Evolutionary conservation across 92 coral and sea anemone genomes (phyloP).

Genomic region (Porites cylindrica): DNA sequence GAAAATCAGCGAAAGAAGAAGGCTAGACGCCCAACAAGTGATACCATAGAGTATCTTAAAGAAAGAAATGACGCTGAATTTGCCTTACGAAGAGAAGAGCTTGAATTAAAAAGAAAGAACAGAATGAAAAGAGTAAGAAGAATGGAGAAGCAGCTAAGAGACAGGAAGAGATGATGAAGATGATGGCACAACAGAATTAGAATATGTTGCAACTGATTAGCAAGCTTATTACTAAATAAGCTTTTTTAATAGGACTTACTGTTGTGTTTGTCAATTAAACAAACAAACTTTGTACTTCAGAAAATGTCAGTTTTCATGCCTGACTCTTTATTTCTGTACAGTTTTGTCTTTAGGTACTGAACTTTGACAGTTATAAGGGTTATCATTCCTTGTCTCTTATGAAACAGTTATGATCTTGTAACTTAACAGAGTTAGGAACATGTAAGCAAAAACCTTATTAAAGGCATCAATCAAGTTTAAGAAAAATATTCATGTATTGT

Average conservation of each 20-base stretch:
- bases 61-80: constrained; percentile 60
- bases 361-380: constrained; percentile 1
- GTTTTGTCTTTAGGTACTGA: constrained; percentile 3
- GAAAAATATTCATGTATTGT: constrained; percentile 37
- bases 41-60: constrained; percentile 56
- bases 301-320: not conserved
- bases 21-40: constrained; percentile 42
- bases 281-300: not conserved
- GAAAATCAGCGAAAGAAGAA: constrained; percentile 42
- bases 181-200: constrained; percentile 60
- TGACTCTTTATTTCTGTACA: constrained; percentile 5
- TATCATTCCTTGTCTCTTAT: not conserved
- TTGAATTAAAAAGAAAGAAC: constrained; percentile 54
- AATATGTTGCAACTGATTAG: constrained; percentile 30
- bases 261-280: not conserved
- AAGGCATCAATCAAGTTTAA: constrained; percentile 8
- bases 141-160: constrained; percentile 62
- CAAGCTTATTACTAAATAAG: constrained; percentile 16
- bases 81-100: constrained; percentile 45
- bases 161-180: constrained; percentile 46
- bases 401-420: not conserved
- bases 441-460: constrained; percentile 6
- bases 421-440: constrained; percentile 8
- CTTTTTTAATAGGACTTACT: not conserved
- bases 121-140: constrained; percentile 35